A percentile compares a stretch with the other conserved stretches of the same genome.
These are phyloP conservation scores for Pseudachorutes palmiensis DNA, from an alignment of 1,140 invertebrate genomes.

Conservation along the genomic window DNA sequence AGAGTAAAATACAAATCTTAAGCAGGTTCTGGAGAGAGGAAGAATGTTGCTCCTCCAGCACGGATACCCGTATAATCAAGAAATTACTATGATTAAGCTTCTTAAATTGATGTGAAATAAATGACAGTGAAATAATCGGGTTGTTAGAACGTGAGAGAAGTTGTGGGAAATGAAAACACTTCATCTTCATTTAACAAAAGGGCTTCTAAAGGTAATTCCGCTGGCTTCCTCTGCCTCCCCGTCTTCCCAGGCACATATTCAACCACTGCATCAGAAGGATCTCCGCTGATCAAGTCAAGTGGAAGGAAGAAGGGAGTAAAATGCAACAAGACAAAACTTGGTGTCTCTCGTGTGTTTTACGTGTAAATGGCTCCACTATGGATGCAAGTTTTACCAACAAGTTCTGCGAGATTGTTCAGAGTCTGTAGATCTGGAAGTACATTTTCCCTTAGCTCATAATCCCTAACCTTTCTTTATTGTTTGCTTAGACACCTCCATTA, in stretches of 20 bases:
- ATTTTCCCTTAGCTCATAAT: not conserved
- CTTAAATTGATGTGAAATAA: constrained; percentile 8
- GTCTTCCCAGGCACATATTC: not conserved
- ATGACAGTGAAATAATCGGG: not conserved
- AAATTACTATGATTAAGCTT: constrained; percentile 3
- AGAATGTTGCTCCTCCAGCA: not conserved
- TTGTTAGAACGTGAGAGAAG: not conserved
- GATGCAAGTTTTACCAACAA: no score
- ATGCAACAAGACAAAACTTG: no score
- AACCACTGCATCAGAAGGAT: not conserved
- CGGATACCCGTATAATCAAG: not conserved
- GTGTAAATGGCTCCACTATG: no score
- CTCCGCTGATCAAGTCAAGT: not conserved
- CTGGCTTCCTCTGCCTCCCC: not conserved
- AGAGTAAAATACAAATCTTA: not conserved
- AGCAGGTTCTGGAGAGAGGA: no score
- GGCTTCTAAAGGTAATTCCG: not conserved
- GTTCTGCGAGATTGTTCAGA: no score
- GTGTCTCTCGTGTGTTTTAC: no score
- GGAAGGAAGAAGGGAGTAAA: not conserved
- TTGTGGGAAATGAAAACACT: constrained; percentile 8
- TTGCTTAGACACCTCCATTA: constrained; percentile 4
- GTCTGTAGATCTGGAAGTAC: no score
- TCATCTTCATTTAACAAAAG: constrained; percentile 6
- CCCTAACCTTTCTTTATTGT: not conserved